Evolutionary conservation across 2,888 invertebrate genomes (phyloP), one percentile per base, ranked within the genome.

Genomic region (Calameuta pallipes): DNA sequence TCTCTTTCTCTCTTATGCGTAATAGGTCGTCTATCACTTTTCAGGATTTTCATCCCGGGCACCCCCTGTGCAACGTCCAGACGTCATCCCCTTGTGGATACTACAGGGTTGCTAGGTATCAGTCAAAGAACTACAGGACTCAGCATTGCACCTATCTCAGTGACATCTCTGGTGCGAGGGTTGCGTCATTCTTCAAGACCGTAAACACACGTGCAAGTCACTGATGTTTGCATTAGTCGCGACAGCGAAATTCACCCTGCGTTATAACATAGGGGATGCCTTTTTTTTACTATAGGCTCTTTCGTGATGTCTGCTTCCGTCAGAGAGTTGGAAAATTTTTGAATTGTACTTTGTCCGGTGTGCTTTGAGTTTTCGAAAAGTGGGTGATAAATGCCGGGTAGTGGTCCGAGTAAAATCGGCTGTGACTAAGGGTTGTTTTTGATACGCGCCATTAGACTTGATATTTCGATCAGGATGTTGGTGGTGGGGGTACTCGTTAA

Each of bases 371-470:
- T 56, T 56, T 56, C 0, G 56, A 56, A 23, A 56, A 56, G 56
- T 56, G 56, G 83, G 84, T 84, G 85, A 88, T 87, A 88, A 88
- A 87, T 83, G 85, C 82, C 85, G 81, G 81, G 85, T 84, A 79
- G 81, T 80, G 78, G 79, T 80, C 81, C 9, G 23, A 56, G 23
- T 84, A 88, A 88, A 88, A 89, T 88, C 86, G 86, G 84, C 86
- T 87, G 86, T 87, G 87, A 89, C 88, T 87, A 86, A 86, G 88
- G 89, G 87, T 82, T 81, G 80, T 81, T 82, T 83, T 81, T 83
- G 83, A 85, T 84, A 88, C 90, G 87, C 86, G 87, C 89, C 90
- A 90, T 89, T 90, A 90, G 89, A 88, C 87, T 87, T 85, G 88
- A 85, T 83, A 83, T 83, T 85, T 78, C 68, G 35, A 74, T 78